Evolutionary conservation across 1,140 invertebrate species (phyloP), one percentile per base, ranked within the genome.

Genomic region (Lepidurus packardi): DNA sequence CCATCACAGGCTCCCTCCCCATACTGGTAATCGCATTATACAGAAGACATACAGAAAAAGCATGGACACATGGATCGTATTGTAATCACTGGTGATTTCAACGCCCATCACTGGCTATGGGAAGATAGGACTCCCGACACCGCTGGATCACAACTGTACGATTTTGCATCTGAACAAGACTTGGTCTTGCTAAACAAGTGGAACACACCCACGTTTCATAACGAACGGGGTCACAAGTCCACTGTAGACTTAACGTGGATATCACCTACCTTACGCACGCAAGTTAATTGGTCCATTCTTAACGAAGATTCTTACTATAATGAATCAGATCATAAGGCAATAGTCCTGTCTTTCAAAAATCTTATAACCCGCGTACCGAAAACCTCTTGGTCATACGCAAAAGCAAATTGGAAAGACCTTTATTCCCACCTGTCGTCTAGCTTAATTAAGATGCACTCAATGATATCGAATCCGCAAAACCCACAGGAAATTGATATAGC

Each of bases 41-140:
- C 34, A 34, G 34, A 34, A 34, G 34, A 4, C 1, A 34, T 34
- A 4, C 34, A 3, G 34, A 34, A 4, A 34, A 34, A 34, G 2
- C 34, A 34, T 34, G 34, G 34, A 3, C 34, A 34, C 3, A 4
- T 0, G 34, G 34, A 34, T 34, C 34, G 34, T 42, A 13, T 75
- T 5, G 4, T 24, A 24, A 34, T 13, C 5, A 75, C 74, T 24
- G 74, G 74, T 42, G 74, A 75, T 42, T 75, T 75, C 0, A 75
- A 75, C 6, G 74, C 74, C 74, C 74, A 75, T 24, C 74, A 75
- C 74, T 75, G 74, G 74, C 6, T 16, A 13, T 75, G 74, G 74
- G 74, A 75, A 75, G 74, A 75, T 2, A 11, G 24, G 24, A 24
- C 16, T 7, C 16, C 24, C 24, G 74, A 75, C 24, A 24, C 16